phyloP scores from a whole-genome alignment of 2,113 vertebrate genomes.

The Sturnus vulgaris region DNA sequence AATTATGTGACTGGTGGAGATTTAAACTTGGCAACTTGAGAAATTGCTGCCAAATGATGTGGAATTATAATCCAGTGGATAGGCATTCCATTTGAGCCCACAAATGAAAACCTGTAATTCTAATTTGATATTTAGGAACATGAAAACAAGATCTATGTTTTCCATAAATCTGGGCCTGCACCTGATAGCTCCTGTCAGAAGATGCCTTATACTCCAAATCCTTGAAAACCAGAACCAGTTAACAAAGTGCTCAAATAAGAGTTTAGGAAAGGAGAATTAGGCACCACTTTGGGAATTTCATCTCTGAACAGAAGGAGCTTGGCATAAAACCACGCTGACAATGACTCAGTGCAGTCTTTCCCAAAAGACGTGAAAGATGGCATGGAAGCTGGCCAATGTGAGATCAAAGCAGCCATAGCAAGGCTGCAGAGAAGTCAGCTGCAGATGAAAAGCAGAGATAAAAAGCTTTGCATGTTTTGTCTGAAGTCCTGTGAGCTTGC shows the following conservation, averaged over 20 bases:
- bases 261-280: neutral
- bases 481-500: neutral
- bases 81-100: neutral
- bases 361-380: neutral
- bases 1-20: neutral
- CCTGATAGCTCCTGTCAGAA: neutral
- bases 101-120: neutral
- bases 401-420: neutral
- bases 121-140: neutral
- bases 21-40: conserved; percentile 15
- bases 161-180: neutral
- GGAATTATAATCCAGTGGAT: neutral
- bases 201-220: neutral
- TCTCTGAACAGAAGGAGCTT: neutral
- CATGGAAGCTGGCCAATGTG: neutral
- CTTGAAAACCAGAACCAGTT: neutral
- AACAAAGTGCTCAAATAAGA: neutral
- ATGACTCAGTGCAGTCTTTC: neutral
- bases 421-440: neutral
- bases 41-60: neutral
- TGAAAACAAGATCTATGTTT: neutral
- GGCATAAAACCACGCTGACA: neutral
- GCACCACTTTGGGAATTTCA: neutral
- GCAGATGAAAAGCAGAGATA: neutral
- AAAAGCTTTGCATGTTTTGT: neutral